Conservation (phyloP, 2,888 invertebrate species). For the Philereme vetulata region DNA sequence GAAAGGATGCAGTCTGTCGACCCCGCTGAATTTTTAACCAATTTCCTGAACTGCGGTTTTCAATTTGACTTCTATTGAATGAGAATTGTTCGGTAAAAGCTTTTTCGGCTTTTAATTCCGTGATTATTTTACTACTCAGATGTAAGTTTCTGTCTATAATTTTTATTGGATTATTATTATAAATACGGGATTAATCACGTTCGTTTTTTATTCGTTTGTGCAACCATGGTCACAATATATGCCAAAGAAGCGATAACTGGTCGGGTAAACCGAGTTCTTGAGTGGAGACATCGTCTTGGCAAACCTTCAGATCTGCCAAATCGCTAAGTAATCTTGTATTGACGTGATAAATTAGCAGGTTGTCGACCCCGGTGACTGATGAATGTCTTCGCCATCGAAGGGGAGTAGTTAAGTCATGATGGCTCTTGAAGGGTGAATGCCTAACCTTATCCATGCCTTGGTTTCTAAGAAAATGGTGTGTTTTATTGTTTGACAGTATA, state of each 20-base stretch:
- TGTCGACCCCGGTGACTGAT: constrained; percentile 33
- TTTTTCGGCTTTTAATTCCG: constrained; percentile 16
- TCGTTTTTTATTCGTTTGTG: no score
- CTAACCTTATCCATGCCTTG: constrained; percentile 6
- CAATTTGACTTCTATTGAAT: constrained; percentile 31
- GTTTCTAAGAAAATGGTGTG: no score
- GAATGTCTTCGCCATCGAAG: constrained; percentile 29
- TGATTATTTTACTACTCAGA: background rate
- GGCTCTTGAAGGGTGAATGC: constrained; percentile 27
- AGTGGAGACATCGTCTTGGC: no score
- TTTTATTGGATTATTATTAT: no score
- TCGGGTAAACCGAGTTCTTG: background rate
- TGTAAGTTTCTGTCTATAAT: background rate
- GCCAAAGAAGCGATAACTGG: no score
- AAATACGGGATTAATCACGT: no score
- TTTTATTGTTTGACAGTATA: no score
- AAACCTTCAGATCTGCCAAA: background rate
- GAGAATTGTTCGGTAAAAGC: constrained; percentile 16
- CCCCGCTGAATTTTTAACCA: constrained; percentile 29
- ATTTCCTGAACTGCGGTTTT: constrained; percentile 27
- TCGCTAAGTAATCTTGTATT: constrained; percentile 7
- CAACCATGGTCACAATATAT: no score
- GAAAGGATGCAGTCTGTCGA: constrained; percentile 22
- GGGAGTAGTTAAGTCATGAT: constrained; percentile 29
- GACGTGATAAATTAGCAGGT: constrained; percentile 22